These are phyloP conservation scores for Macropis europaea DNA, from an alignment of 2,888 invertebrate genomes.

Conservation along the genomic window DNA sequence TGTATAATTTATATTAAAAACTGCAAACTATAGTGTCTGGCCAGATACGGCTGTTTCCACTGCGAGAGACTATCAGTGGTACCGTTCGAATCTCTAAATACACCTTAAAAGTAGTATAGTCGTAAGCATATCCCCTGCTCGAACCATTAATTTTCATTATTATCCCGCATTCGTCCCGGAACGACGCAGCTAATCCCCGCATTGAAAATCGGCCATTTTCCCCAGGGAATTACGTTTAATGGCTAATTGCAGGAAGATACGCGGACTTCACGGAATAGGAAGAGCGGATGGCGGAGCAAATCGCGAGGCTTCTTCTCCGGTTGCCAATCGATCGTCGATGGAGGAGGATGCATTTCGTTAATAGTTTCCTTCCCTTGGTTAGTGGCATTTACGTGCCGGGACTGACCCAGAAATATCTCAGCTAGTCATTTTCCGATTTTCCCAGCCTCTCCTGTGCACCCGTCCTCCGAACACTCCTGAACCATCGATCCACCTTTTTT, in stretches of 20 bases:
- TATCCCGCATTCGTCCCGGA: background rate
- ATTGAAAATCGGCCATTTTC: constrained; percentile 15
- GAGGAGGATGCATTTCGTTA: constrained; percentile 52
- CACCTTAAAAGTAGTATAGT: too few relatives aligned
- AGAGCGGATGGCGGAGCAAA: background rate
- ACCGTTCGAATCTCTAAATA: too few relatives aligned
- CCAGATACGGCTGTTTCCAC: too few relatives aligned
- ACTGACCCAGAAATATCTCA: constrained; percentile 32
- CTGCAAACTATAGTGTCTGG: too few relatives aligned
- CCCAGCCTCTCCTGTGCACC: background rate
- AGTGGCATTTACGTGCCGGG: constrained; percentile 17
- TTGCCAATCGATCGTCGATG: constrained; percentile 34
- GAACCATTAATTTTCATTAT: background rate
- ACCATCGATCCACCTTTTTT: background rate
- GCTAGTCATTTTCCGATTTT: background rate
- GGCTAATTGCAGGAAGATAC: constrained; percentile 37
- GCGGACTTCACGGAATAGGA: constrained; percentile 18
- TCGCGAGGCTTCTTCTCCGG: constrained; percentile 9
- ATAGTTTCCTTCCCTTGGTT: constrained; percentile 47
- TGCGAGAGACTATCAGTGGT: too few relatives aligned
- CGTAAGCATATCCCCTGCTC: background rate
- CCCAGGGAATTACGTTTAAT: constrained; percentile 24
- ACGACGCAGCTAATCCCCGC: constrained; percentile 12
- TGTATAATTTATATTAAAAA: too few relatives aligned
- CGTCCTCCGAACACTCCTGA: background rate